Evolutionary conservation across 2,113 vertebrate genomes (phyloP).

Genomic region (Ginglymostoma cirratum): DNA sequence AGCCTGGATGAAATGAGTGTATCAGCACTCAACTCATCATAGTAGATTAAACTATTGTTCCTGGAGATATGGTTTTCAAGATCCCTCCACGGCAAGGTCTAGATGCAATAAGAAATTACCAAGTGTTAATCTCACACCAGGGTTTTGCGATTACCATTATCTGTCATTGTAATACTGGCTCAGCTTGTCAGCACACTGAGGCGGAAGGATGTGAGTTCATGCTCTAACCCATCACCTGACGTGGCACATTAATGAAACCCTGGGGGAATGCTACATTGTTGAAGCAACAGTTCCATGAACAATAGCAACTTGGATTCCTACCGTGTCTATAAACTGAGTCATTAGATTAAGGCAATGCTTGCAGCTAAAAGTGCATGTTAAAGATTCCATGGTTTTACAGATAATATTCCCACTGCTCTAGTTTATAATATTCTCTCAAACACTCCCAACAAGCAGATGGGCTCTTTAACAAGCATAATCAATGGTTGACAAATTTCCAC

Average conservation of each 20-base stretch:
- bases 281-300: not conserved
- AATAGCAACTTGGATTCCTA: not conserved
- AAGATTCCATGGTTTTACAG: not conserved
- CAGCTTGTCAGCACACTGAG: not conserved
- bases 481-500: not conserved
- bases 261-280: not conserved
- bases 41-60: constrained; percentile 61
- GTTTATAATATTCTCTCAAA: not conserved
- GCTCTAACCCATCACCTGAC: not conserved
- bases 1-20: constrained; percentile 63
- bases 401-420: not conserved
- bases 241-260: not conserved
- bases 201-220: not conserved
- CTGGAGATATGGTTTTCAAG: constrained; percentile 77
- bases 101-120: constrained; percentile 28
- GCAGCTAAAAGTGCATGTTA: not conserved
- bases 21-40: constrained; percentile 60
- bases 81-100: constrained; percentile 79
- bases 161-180: not conserved
- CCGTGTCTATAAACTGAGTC: not conserved
- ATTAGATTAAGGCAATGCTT: not conserved
- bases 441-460: not conserved
- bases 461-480: not conserved
- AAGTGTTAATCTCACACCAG: not conserved
- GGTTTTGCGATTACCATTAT: not conserved